Evolutionary conservation across 2,797 vertebrate genomes (phyloP).

Genomic region (Amniataba percoides): DNA sequence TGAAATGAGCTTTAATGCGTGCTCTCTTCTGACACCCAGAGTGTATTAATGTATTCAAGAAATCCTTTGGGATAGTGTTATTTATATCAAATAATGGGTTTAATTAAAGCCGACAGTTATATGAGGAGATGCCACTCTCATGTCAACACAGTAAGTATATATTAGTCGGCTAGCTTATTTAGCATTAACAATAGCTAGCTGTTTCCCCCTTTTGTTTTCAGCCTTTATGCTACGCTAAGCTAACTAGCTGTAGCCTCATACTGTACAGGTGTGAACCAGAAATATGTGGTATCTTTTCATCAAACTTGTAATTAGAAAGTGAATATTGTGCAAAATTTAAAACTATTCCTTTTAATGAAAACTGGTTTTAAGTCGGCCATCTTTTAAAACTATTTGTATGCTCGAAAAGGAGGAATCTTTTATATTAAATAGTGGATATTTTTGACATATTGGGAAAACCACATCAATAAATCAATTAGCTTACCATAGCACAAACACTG

Average conservation of each 20-base stretch:
- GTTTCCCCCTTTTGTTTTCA: neutral
- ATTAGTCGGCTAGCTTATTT: too few relatives aligned
- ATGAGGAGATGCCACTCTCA: too few relatives aligned
- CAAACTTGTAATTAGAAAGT: neutral
- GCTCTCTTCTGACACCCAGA: slow-evolving; percentile 20
- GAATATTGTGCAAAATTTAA: neutral
- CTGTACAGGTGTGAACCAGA: neutral
- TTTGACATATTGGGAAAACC: neutral
- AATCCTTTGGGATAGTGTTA: neutral
- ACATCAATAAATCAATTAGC: neutral
- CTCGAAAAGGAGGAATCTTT: neutral
- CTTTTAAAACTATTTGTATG: neutral
- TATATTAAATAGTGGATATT: neutral
- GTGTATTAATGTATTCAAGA: slow-evolving; percentile 11
- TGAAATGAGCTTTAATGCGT: neutral
- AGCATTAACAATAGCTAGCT: neutral
- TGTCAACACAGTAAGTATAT: too few relatives aligned
- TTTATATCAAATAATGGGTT: neutral
- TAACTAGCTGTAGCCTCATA: neutral
- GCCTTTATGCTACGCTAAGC: neutral
- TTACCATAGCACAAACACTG: neutral
- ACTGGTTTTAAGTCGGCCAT: neutral
- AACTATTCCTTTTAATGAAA: neutral
- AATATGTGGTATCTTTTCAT: neutral
- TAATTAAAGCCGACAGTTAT: too few relatives aligned